Conservation (phyloP, 1,140 invertebrate species). For the Oreohelix idahoensis region DNA sequence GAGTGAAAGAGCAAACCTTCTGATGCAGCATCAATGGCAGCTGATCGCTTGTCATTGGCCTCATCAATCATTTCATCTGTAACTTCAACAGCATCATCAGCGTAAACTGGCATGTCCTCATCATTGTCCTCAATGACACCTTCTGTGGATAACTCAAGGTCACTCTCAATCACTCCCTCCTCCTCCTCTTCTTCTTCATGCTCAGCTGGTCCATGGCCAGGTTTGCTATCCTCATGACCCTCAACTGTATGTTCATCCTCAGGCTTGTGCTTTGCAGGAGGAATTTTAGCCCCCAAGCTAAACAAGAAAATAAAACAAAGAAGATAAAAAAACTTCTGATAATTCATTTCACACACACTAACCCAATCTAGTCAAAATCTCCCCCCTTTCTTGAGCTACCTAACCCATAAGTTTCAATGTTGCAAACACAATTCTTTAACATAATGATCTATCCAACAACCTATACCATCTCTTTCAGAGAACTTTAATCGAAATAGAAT, state of each 20-base stretch:
- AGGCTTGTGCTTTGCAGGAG: conserved; percentile 39
- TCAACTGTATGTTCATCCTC: neutral
- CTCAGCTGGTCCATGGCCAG: conserved; percentile 38
- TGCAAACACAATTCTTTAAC: no score
- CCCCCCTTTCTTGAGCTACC: no score
- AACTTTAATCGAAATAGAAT: no score
- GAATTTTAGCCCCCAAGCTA: conserved; percentile 82
- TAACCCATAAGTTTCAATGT: no score
- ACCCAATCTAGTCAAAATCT: no score
- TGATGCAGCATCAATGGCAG: conserved; percentile 80
- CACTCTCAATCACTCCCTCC: conserved; percentile 66
- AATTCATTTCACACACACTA: no score
- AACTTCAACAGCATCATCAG: conserved; percentile 69
- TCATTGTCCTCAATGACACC: conserved; percentile 65
- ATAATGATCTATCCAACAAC: no score
- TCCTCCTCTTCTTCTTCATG: conserved; percentile 55
- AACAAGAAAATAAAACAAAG: neutral
- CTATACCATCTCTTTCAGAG: no score
- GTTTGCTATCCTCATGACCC: conserved; percentile 23
- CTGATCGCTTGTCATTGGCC: conserved; percentile 82
- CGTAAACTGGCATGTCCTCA: conserved; percentile 61
- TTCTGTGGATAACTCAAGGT: conserved; percentile 60
- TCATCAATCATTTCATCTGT: conserved; percentile 87
- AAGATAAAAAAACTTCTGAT: no score
- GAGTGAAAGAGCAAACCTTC: conserved; percentile 61